These are phyloP conservation scores for Bombus huntii DNA, from an alignment of 1,140 invertebrate genomes.

Conservation along the genomic window DNA sequence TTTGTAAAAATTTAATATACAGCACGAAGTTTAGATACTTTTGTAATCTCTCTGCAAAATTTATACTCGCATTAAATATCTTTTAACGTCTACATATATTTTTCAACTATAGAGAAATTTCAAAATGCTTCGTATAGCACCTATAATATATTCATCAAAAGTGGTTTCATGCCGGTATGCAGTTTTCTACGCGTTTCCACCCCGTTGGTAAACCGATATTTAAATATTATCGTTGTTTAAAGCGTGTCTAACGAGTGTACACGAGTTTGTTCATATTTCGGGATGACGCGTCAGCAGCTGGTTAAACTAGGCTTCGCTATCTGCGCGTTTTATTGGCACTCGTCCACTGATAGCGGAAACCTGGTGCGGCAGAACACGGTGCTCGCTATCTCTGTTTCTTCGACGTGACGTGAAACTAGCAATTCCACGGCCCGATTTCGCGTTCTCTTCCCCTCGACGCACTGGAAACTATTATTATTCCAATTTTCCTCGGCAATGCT, in stretches of 20 bases:
- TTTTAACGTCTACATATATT: too few relatives aligned
- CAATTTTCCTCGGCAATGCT: neutral
- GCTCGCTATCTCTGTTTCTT: neutral
- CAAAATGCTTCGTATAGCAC: too few relatives aligned
- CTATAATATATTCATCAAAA: too few relatives aligned
- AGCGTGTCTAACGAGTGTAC: too few relatives aligned
- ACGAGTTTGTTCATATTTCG: conserved; percentile 8
- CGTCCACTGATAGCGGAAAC: conserved; percentile 17
- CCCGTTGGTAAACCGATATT: neutral
- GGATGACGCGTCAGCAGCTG: conserved; percentile 23
- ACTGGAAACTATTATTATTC: neutral
- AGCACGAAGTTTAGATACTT: too few relatives aligned
- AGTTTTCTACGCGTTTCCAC: too few relatives aligned
- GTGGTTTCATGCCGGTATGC: too few relatives aligned
- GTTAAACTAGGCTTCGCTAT: conserved; percentile 25
- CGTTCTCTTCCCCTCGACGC: neutral
- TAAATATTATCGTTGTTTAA: conserved; percentile 20
- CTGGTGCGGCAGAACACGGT: neutral
- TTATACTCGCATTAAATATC: too few relatives aligned
- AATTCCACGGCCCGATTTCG: neutral
- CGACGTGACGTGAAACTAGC: neutral
- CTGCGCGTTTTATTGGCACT: conserved; percentile 42
- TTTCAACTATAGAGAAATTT: too few relatives aligned
- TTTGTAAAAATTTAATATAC: too few relatives aligned
- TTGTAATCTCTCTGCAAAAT: too few relatives aligned